These are phyloP conservation scores for Eidolon helvum DNA, from an alignment of 2,113 vertebrate genomes.

Conservation along the genomic window DNA sequence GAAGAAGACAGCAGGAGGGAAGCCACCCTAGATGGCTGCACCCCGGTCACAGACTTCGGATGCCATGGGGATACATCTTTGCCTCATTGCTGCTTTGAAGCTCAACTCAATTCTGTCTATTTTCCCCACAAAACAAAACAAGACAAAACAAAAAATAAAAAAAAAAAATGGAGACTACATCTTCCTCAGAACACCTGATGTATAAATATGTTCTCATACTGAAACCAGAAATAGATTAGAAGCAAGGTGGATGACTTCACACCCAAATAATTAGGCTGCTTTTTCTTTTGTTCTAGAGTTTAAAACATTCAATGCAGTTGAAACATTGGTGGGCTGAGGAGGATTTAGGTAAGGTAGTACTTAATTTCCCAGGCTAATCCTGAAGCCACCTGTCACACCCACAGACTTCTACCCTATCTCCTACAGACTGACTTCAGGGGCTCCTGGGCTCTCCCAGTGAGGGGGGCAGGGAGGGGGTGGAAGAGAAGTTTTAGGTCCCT, in stretches of 20 bases:
- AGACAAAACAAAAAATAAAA: not conserved
- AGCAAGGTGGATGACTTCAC: not conserved
- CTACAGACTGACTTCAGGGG: not conserved
- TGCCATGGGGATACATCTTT: no score
- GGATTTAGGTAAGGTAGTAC: not conserved
- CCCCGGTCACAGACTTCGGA: not conserved
- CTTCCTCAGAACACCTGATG: not conserved
- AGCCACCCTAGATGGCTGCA: not conserved
- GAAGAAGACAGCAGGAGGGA: accelerated
- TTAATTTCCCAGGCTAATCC: not conserved
- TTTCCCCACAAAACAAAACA: not conserved
- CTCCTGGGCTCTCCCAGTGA: not conserved
- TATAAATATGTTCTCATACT: not conserved
- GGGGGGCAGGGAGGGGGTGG: not conserved
- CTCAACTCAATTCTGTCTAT: not conserved
- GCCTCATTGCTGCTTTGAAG: not conserved
- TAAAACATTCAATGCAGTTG: not conserved
- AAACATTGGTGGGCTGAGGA: not conserved
- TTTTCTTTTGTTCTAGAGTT: not conserved
- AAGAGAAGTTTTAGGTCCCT: not conserved
- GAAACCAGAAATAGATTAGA: not conserved
- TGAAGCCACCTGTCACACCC: not conserved
- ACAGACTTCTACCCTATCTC: not conserved
- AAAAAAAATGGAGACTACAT: not conserved
- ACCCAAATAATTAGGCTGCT: not conserved